Base-by-base conservation (phyloP, 2,113 vertebrate genomes). In the Muscicapa adusta region DNA sequence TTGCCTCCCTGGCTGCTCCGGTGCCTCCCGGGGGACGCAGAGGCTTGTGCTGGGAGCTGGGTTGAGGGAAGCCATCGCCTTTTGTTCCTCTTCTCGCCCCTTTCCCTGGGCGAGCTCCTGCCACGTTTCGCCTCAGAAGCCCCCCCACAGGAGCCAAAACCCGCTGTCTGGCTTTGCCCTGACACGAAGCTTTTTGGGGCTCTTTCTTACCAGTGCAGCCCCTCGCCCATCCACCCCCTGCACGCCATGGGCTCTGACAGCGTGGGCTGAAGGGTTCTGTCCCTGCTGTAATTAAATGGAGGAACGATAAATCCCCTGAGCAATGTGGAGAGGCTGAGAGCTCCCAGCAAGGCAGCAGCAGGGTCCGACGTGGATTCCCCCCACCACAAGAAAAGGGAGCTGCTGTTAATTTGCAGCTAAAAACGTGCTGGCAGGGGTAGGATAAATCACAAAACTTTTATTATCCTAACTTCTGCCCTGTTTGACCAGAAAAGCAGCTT, bases 301-400 rank as follows among this genome's bases (percentile, higher is more conserved):
- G 8, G 36, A 33, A 62, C 20, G 18, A 28, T 38, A 26, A 86
- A 86, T n/a, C 58, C 28, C 10, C 7, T 1, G 1, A 17, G 15
- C 22, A 28, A 29, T 4, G 3, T 5, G 9, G n/a, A n/a, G 50
- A 53, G 40, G 14, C 36, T 0, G 0, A 50, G 42, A 60, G 10
- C 14, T 12, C 26, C 8, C 56, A 56, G 38, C 40, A 45, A 58
- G 22, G 23, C 23, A 34, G 33, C 20, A 3, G 6, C 18, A 50
- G 18, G 18, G 38, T 56, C 36, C 1, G 2, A 17, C 0, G 0
- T 10, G 5, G 28, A 36, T 45, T 11, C 22, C 3, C 3, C 8
- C 7, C 7, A 51, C 16, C 2, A 0, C 14, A 66, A 66, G 12
- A 80, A 89, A 40, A 9, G 8, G 28, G 17, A 79, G 18, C 38